phyloP scores from a whole-genome alignment of 2,113 vertebrate species.

The Paedocypris sp. region DNA sequence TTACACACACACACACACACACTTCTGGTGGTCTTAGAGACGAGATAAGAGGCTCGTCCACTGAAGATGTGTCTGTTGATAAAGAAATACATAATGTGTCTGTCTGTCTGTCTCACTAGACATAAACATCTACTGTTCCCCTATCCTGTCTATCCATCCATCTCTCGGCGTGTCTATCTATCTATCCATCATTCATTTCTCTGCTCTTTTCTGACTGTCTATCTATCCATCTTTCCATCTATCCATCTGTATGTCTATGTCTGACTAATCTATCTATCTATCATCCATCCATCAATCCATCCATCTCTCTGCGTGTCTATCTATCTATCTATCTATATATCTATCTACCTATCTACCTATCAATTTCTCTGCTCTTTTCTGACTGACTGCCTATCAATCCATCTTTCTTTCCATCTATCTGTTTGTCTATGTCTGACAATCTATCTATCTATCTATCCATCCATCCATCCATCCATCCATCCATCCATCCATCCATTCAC shows the following conservation, averaged over 20 bases:
- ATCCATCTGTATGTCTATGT: neutral
- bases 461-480: neutral
- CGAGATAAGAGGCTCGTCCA: too few species aligned
- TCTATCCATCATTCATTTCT: too few species aligned
- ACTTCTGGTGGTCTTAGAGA: too few species aligned
- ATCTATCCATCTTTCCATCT: neutral
- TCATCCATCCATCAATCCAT: neutral
- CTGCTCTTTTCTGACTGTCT: neutral
- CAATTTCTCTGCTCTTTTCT: too few species aligned
- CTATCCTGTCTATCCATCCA: too few species aligned
- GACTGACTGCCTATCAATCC: neutral
- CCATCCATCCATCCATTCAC: neutral
- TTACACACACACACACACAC: slow-evolving; percentile 53
- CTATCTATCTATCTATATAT: neutral
- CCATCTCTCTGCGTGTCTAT: neutral
- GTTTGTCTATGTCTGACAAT: neutral
- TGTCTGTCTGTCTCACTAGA: too few species aligned
- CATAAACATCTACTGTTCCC: too few species aligned
- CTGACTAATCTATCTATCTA: neutral
- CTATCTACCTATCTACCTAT: neutral
- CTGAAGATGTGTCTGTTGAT: too few species aligned
- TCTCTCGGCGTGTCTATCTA: too few species aligned
- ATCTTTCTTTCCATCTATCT: neutral
- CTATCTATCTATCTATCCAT: neutral
- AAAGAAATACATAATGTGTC: too few species aligned